Evolutionary conservation across 1,140 invertebrate species (phyloP).

Genomic region (Protaetia brevitarsis): DNA sequence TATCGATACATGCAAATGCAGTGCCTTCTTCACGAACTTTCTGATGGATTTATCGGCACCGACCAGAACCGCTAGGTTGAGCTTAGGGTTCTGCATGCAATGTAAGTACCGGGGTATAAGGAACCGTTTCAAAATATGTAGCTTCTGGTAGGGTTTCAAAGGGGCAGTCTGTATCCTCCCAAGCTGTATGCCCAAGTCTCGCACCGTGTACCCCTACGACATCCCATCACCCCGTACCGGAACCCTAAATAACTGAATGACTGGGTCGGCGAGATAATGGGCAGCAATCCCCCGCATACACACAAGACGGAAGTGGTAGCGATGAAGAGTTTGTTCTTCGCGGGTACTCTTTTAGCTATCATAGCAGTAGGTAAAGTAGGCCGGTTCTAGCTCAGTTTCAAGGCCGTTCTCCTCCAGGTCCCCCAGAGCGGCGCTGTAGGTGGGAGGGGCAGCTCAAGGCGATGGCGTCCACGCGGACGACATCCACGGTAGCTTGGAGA

Average conservation of each 20-base stretch:
- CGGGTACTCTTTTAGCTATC: background rate
- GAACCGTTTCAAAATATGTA: constrained; percentile 25
- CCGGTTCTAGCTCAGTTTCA: no score
- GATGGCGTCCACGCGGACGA: no score
- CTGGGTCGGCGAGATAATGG: background rate
- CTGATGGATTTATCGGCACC: constrained; percentile 23
- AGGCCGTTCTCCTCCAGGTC: no score
- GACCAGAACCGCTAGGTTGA: constrained; percentile 11
- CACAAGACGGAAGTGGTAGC: background rate
- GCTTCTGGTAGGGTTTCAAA: constrained; percentile 30
- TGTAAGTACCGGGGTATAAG: constrained; percentile 17
- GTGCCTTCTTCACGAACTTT: constrained; percentile 4
- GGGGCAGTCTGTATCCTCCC: constrained; percentile 20
- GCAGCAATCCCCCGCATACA: background rate
- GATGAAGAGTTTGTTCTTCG: background rate
- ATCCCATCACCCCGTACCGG: background rate
- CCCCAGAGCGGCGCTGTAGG: no score
- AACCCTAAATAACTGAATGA: background rate
- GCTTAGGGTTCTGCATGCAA: constrained; percentile 15
- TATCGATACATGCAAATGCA: constrained; percentile 21
- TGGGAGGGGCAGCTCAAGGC: no score
- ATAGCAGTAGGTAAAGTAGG: no score
- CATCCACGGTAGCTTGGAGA: no score
- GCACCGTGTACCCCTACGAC: background rate
- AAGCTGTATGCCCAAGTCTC: background rate